These are phyloP conservation scores for Cathartes aura DNA, from an alignment of 2,113 vertebrate genomes.

Conservation along the genomic window DNA sequence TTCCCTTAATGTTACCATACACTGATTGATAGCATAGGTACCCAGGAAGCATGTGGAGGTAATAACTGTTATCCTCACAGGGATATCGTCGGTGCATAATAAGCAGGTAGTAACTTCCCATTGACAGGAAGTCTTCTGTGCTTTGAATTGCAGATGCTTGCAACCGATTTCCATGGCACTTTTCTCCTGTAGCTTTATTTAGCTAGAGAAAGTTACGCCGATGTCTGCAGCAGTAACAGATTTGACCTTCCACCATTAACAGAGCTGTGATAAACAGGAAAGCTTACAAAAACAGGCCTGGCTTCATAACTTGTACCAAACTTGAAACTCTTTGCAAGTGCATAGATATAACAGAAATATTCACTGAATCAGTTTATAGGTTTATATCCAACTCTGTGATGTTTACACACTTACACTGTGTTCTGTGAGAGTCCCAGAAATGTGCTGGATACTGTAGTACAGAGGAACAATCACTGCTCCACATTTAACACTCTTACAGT, in stretches of 20 bases:
- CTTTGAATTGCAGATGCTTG: neutral
- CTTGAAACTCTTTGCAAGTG: neutral
- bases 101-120: neutral
- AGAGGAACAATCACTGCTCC: neutral
- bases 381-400: neutral
- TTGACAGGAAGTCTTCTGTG: neutral
- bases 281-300: neutral
- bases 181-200: neutral
- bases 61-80: neutral
- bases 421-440: neutral
- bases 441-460: neutral
- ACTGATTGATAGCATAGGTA: neutral
- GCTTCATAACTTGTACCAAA: neutral
- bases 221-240: neutral
- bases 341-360: neutral
- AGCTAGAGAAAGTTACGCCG: neutral
- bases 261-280: neutral
- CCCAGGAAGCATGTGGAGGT: neutral
- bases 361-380: neutral
- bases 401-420: neutral
- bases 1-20: neutral
- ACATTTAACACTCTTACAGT: neutral
- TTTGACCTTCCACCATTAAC: neutral
- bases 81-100: neutral
- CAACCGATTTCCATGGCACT: neutral